Evolutionary conservation across 1,140 invertebrate species (phyloP), one percentile per base, ranked within the genome.

Genomic region (Drosophila punjabiensis): DNA sequence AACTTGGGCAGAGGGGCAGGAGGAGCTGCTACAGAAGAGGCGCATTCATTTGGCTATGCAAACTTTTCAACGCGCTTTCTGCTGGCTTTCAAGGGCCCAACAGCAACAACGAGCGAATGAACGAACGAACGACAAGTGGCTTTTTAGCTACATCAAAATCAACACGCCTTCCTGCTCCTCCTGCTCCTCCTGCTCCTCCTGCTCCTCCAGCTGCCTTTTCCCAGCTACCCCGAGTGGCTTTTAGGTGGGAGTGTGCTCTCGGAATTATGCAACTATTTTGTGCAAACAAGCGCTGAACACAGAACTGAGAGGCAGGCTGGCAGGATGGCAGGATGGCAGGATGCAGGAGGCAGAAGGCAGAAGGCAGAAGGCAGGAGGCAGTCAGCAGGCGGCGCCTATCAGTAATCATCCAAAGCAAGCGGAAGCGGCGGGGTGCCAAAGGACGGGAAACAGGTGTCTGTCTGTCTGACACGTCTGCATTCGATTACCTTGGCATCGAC

Each of bases 61-160:
- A 88, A 88, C 84, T 88, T 88, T 88, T 89, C 84, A 88, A 89
- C 85, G 84, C 84, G 84, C 84, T 74, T 74, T 53, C 82, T 53
- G 58, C 67, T 16, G 33, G 20, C 53, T 37, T 84, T 82, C 73
- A 84, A 87, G 83, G 66, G 74, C 64, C 61, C 66, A 24, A 3
- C 66, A 56, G 56, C 67, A 75, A 62, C 68, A 75, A 55, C 71
- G 53, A 66, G 30, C 37, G 35, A 55, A 39, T 48, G 62, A 55
- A 39, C 61, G 62, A 67, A 37, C 60, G 11, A 37, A 68, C 61
- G 81, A 68, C 85, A 85, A 88, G 84, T 89, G 84, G 81, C 84
- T 85, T 89, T 88, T 88, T 81, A 88, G 84, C 85, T 81, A 89
- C 84, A 89, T 89, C 81, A 89, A 81, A 88, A 89, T 89, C 84